Base-by-base conservation (phyloP, 2,797 vertebrate species). In the Platalea minor region DNA sequence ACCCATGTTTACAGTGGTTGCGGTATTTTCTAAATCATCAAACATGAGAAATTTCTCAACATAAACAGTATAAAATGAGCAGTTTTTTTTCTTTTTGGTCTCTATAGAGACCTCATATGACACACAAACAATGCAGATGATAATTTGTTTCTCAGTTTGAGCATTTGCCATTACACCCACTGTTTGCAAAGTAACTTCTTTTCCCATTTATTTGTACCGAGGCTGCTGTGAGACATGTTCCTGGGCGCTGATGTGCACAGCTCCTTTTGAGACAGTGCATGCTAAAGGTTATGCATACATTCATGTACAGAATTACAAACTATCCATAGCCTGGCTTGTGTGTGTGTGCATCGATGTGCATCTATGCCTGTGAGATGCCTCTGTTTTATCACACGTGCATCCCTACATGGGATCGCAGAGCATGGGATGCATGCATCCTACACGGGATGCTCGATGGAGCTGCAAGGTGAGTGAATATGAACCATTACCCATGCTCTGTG, bases 391-490 rank as follows among this genome's bases (percentile, higher is more conserved):
- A 24, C 21, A 45, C 18, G 1, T 3, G 17, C 64, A n/a, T 39
- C 48, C 63, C 43, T 51, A 1, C 33, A 0, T 2, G 37, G 39
- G 39, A 23, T 11, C 35, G 8, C 37, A 1, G 20, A 4, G 43
- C 60, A 16, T 0, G 37, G 68, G n/a, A 28, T 16, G 28, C 41
- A 2, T 6, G 48, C 35, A 1, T 10, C 54, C 65, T 9, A 9
- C 70, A 10, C 0, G 0, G 81, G 73, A 7, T 3, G 37, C 39
- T 9, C 6, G 21, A 9, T 5, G 45, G 48, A 68, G 20, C 56
- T 13, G 65, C 0, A 0, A 41, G 67, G 56, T 11, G 72, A 73
- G 29, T 0, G 13, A 31, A 19, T 1, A 8, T 4, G 21, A 12
- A 14, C 11, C 20, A 26, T 9, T 5, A 10, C 18, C 3, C 0